Evolutionary conservation across 2,888 invertebrate species (phyloP), one percentile per base, ranked within the genome.

Genomic region (Shargacucullia verbasci): DNA sequence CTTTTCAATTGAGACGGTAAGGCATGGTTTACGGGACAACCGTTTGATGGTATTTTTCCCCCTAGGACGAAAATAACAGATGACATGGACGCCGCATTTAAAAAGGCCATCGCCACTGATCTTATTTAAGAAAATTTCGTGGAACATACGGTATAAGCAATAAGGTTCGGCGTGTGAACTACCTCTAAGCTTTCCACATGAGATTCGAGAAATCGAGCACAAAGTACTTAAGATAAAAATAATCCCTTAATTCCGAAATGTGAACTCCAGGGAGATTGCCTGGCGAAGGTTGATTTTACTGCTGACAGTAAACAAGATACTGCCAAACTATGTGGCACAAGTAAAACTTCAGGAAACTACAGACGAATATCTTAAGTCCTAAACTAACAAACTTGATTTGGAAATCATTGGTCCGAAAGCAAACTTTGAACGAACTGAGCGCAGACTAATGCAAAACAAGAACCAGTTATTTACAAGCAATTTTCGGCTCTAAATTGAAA

Each of bases 371-470:
- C 79, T 76, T 76, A 68, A 69, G 80, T 79, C 85, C 88, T 84
- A 85, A 88, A 87, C 86, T 78, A 87, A 87, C 86, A 86, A 85
- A 85, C 82, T 82, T 73, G 79, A 83, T 86, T 82, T 79, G 74
- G 74, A 73, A 87, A 86, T 85, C 83, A 83, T 83, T 83, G 83
- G 77, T 77, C 72, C 75, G 74, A 79, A 80, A 66, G 59, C 77
- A 77, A 85, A 82, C 80, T 85, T 80, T 39, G 50, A 64, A 57
- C 55, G 69, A 79, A 81, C 70, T 78, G 38, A 37, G 25, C 31
- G 48, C 38, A 48, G 39, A 47, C 53, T 49, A 56, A 58, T 63
- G 57, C 20, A 39, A 35, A 45, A 63, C 45, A 69, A 59, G 47
- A 33, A 31, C 14, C 60, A 64, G 47, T 34, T 11, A 40, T 14